Percentiles rank a stretch among this genome's conserved stretches.
These are phyloP conservation scores for Dermochelys coriacea DNA, from an alignment of 2,797 vertebrate genomes.

Conservation along the genomic window DNA sequence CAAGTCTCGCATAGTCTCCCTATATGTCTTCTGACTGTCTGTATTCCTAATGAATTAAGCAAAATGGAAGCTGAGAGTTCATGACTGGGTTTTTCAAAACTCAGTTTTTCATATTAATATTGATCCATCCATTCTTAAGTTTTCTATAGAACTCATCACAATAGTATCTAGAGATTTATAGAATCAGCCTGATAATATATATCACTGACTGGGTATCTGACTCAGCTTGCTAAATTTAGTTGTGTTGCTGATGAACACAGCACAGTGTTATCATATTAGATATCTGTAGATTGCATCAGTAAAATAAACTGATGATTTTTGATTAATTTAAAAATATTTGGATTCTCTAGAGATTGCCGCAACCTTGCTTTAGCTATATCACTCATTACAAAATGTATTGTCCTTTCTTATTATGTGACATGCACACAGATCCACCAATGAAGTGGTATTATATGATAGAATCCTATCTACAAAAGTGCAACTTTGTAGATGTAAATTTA, in stretches of 20 bases:
- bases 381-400: neutral
- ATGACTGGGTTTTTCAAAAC: neutral
- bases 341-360: neutral
- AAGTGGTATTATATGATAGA: neutral
- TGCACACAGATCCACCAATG: neutral
- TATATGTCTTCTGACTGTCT: neutral
- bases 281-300: neutral
- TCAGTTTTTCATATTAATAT: rapidly evolving
- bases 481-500: neutral
- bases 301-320: neutral
- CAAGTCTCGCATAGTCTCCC: neutral
- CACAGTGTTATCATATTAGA: neutral
- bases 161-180: neutral
- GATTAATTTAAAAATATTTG: neutral
- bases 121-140: neutral
- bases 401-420: neutral
- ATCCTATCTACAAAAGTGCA: neutral
- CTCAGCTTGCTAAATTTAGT: neutral
- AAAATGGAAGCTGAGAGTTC: neutral
- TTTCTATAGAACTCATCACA: neutral
- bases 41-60: neutral
- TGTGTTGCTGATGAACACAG: neutral
- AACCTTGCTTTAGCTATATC: neutral
- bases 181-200: neutral
- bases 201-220: neutral